Base-by-base conservation (phyloP, 2,113 vertebrate species). In the Orientallactaga bullata region DNA sequence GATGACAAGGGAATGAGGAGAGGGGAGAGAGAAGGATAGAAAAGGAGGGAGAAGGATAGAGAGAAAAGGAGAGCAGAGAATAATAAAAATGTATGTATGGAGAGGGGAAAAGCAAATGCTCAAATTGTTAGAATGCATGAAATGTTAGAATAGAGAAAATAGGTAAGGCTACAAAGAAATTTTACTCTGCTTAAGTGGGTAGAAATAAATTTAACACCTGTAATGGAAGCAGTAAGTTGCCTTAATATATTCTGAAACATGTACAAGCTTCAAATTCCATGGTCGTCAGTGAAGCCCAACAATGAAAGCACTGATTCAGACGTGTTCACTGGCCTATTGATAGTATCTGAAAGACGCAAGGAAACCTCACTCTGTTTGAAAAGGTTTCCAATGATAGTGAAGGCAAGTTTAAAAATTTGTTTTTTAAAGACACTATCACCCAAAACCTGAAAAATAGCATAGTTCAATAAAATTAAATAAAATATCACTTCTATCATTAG, bases 151-250 rank as follows among this genome's bases (percentile, higher is more conserved):
- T 28, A 73, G 55, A 95, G 28, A 55, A 86, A 86, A 86, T 20
- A 71, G 61, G 26, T n/a, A 74, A 0, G n/a, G 37, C 68, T 32
- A 69, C 30, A 81, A 69, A 55, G 5, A 82, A 39, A n/a, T 8
- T 39, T 18, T 69, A 69, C 30, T 92, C 69, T 63, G 69, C 10
- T 90, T 21, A 55, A 63, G 7, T 63, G 37, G 35, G 23, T 63
- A 87, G 55, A 71, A 95, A 69, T 77, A 76, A 90, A 47, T 42
- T 32, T 82, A n/a, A 93, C 82, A 87, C n/a, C 4, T 77, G 18
- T 24, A 28, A 26, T 42, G 3, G 71, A 71, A 65, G 7, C 15
- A 35, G 55, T 58, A 83, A 69, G 68, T 55, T 76, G 79, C 51
- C 23, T 76, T 42, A 85, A 93, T 8, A 51, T 47, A 71, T 39